Percentiles rank a stretch among this genome's conserved stretches.
These are phyloP conservation scores for Chamaetylas fuelleborni DNA, from an alignment of 2,113 vertebrate genomes.

Conservation along the genomic window DNA sequence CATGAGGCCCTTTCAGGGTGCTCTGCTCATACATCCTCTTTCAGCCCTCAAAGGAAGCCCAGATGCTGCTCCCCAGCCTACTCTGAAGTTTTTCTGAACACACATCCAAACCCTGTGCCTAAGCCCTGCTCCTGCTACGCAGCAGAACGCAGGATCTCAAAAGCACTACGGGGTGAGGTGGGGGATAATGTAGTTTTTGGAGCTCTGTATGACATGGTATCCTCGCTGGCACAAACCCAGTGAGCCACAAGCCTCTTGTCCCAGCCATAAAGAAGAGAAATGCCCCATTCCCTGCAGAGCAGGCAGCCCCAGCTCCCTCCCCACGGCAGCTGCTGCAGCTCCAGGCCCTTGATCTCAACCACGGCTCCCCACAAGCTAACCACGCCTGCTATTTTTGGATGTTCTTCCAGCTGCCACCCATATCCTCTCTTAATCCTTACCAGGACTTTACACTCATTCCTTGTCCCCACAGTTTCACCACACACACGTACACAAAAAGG, in stretches of 20 bases:
- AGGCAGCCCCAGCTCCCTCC: neutral
- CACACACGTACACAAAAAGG: neutral
- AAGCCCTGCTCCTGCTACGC: fast-evolving
- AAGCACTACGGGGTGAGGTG: neutral
- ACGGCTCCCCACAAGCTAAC: neutral
- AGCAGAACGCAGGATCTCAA: neutral
- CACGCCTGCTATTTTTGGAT: neutral
- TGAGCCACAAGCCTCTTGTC: neutral
- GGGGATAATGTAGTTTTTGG: neutral
- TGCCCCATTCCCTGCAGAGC: fast-evolving
- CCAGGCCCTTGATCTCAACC: neutral
- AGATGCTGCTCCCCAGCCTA: neutral
- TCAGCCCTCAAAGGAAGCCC: neutral
- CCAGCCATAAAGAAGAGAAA: neutral
- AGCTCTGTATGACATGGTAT: neutral
- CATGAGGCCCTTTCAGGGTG: neutral
- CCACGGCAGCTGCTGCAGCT: neutral
- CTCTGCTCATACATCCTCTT: neutral
- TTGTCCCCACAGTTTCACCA: neutral
- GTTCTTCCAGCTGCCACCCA: slow-evolving; percentile 23
- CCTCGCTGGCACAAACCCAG: neutral
- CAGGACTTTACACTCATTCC: neutral
- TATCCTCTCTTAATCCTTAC: slow-evolving; percentile 7
- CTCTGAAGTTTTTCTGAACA: neutral
- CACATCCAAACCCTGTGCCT: neutral